A percentile compares a stretch with the other conserved stretches of the same genome.
Evolutionary conservation across 2,797 vertebrate genomes (phyloP).

Genomic region (Mionectes olivaceus): DNA sequence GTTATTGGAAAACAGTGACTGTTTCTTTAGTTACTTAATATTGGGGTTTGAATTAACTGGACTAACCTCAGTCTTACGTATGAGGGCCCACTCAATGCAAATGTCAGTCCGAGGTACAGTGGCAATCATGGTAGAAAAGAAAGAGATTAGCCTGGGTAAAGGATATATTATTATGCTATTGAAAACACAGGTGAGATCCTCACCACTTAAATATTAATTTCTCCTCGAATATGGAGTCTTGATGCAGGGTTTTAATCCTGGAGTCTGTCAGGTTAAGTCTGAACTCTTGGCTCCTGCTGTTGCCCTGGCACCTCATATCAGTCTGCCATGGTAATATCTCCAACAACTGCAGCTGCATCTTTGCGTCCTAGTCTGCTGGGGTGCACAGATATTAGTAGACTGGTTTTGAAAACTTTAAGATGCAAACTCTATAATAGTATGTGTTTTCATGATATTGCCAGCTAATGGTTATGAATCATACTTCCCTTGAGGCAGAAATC

Average conservation of each 20-base stretch:
- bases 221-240: neutral
- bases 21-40: neutral
- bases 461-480: neutral
- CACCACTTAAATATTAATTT: neutral
- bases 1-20: neutral
- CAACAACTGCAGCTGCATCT: neutral
- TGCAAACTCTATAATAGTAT: neutral
- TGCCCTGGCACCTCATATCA: neutral
- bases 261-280: neutral
- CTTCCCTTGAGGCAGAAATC: conserved; percentile 4
- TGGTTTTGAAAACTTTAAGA: neutral
- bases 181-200: neutral
- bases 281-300: fast-evolving
- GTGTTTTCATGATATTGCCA: neutral
- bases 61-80: neutral
- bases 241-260: neutral
- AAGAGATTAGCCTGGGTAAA: neutral
- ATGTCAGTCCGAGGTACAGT: neutral
- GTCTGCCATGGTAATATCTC: neutral
- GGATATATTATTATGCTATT: neutral
- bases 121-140: neutral
- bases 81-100: neutral
- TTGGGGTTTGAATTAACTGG: neutral
- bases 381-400: neutral
- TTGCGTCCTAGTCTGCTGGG: neutral